Base-by-base conservation (phyloP, 1,140 invertebrate genomes). In the Druon quercuslanigerum region DNA sequence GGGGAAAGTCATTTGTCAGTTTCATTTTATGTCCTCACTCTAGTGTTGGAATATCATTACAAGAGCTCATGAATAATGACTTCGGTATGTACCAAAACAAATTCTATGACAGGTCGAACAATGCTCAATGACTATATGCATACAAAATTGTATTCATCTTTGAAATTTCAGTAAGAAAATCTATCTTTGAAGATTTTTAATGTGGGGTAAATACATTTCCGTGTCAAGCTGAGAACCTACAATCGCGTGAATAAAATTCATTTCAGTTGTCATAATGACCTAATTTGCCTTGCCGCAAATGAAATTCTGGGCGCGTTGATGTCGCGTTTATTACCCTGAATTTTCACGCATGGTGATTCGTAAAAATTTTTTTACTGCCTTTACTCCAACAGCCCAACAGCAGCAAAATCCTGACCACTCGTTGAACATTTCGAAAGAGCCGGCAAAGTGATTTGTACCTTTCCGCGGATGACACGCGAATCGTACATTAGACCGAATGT, bases 1-100 rank as follows among this genome's bases (percentile, higher is more conserved):
- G 60, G 60, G 60, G n/a, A 66, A 66, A 66, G 60, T 40, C 60
- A 66, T 66, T 66, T 66, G 60, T 66, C 60, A 66, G 60, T 66
- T 66, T 66, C 16, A 66, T 40, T 46, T 40, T 66, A 66, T 66
- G 60, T 66, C 14, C 8, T 66, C 13, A 33, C 40, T 46, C 40
- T 46, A 46, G 40, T 66, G 60, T 66, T 66, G 20, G 60, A 66
- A 66, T 66, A 66, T 66, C 60, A 33, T 60, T 60, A 60, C 20
- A 60, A 12, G 60, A 25, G 8, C 9, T 66, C 40, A 66, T 66
- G 60, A 66, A 66, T 66, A 66, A 66, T 66, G 60, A 66, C 40
- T 66, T 33, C 12, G 14, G 60, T 66, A 40, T 66, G 33, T 66
- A n/a, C 14, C 14, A 14, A 25, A 40, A 14, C 25, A 66, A 20